A percentile compares a stretch with the other conserved stretches of the same genome.
Evolutionary conservation across 2,888 invertebrate genomes (phyloP).

Genomic region (Troilus luridus): DNA sequence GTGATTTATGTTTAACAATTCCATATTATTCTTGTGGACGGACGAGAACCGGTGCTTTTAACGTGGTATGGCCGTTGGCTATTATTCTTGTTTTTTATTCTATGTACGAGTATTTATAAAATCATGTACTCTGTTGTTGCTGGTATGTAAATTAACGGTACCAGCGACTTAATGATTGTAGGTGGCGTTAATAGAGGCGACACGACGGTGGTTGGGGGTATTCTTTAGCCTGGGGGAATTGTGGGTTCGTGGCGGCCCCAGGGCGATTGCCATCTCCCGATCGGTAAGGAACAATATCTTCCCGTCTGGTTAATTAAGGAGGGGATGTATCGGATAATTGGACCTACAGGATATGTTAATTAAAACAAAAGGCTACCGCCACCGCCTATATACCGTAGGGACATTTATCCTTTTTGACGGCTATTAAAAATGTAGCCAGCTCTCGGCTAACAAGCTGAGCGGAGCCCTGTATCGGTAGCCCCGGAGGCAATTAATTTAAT

Average conservation of each 20-base stretch:
- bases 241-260: constrained; percentile 44
- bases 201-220: constrained; percentile 36
- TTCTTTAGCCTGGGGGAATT: constrained; percentile 9
- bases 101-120: neutral
- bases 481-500: neutral
- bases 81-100: neutral
- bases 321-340: constrained; percentile 57
- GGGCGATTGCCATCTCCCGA: constrained; percentile 57
- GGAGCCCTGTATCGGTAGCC: neutral
- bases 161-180: constrained; percentile 24
- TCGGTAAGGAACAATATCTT: constrained; percentile 59
- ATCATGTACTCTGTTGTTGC: neutral
- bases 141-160: constrained; percentile 35
- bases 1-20: neutral
- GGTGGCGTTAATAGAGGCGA: constrained; percentile 46
- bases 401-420: constrained; percentile 54
- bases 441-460: constrained; percentile 15
- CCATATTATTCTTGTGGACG: too few relatives aligned
- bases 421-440: constrained; percentile 44
- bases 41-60: too few relatives aligned
- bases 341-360: constrained; percentile 54
- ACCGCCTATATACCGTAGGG: neutral
- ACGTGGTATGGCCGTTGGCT: too few relatives aligned
- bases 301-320: constrained; percentile 52
- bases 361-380: constrained; percentile 54